A percentile compares a stretch with the other conserved stretches of the same genome.
These are phyloP conservation scores for Labrus mixtus DNA, from an alignment of 2,113 vertebrate species.

Conservation along the genomic window DNA sequence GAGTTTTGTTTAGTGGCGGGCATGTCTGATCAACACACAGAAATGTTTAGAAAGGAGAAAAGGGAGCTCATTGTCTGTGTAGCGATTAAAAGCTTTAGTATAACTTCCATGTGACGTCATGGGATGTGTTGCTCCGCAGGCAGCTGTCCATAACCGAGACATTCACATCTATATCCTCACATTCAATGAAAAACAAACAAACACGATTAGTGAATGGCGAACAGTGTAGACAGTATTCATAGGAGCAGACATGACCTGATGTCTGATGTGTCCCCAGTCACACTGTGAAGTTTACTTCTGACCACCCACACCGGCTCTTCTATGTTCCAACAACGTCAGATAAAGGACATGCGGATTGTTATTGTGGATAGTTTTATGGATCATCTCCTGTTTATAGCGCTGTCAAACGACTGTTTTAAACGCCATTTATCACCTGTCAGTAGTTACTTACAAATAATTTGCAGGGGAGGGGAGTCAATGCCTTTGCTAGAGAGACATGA, in stretches of 20 bases:
- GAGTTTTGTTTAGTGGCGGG: slow-evolving; percentile 68
- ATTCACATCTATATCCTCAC: slow-evolving; percentile 33
- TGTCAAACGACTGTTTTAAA: too few relatives aligned
- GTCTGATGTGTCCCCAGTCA: neutral
- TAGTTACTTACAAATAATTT: too few relatives aligned
- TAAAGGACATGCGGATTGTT: neutral
- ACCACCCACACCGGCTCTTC: slow-evolving; percentile 34
- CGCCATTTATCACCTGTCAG: too few relatives aligned
- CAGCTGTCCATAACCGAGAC: slow-evolving; percentile 43
- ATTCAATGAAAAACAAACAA: slow-evolving; percentile 45
- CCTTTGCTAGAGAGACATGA: too few relatives aligned
- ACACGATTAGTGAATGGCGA: slow-evolving; percentile 23
- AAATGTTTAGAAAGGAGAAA: slow-evolving; percentile 54
- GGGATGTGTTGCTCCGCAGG: slow-evolving; percentile 29
- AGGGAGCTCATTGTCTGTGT: slow-evolving; percentile 62
- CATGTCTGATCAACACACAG: slow-evolving; percentile 66
- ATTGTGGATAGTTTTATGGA: too few relatives aligned
- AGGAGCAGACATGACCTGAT: neutral
- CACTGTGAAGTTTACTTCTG: neutral
- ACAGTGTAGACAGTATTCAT: slow-evolving; percentile 6
- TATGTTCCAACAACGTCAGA: neutral
- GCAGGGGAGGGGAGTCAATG: too few relatives aligned
- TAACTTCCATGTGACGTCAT: slow-evolving; percentile 53
- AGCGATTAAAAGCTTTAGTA: slow-evolving; percentile 65
- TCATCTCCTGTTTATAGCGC: too few relatives aligned